These are phyloP conservation scores for Holothuria glaberrima DNA, from an alignment of 35 echinoderm and acorn worm genomes.

Conservation along the genomic window DNA sequence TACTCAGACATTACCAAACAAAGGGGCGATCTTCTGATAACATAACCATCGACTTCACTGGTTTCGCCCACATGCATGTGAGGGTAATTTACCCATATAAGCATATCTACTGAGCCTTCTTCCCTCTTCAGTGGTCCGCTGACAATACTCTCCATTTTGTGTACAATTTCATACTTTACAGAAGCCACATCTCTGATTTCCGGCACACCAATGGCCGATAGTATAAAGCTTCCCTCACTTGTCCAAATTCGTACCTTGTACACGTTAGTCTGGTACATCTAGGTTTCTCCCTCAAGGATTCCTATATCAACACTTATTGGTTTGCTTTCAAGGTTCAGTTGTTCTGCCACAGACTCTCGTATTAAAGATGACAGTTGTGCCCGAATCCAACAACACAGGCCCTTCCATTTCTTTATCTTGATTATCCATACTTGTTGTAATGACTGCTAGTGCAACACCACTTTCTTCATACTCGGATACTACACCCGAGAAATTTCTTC, in stretches of 20 bases:
- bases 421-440: too few species aligned
- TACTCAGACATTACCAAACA: constrained; percentile 44
- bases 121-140: not conserved
- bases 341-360: constrained; percentile 19
- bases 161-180: not conserved
- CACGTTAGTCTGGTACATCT: not conserved
- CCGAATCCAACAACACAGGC: constrained; percentile 47
- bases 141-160: not conserved
- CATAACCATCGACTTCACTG: not conserved
- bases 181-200: not conserved
- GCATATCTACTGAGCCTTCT: not conserved
- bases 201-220: not conserved
- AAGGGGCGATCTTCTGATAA: constrained; percentile 12
- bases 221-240: not conserved
- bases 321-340: constrained; percentile 51
- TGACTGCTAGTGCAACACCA: too few species aligned
- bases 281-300: not conserved
- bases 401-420: too few species aligned
- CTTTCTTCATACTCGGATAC: too few species aligned
- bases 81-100: not conserved
- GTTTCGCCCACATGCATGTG: not conserved
- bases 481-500: too few species aligned
- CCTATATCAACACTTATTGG: constrained; percentile 25
- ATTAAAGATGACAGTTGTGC: constrained; percentile 31
- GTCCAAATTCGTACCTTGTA: not conserved